Conservation (phyloP, 2,888 invertebrate genomes). For the Aporophyla nigra region DNA sequence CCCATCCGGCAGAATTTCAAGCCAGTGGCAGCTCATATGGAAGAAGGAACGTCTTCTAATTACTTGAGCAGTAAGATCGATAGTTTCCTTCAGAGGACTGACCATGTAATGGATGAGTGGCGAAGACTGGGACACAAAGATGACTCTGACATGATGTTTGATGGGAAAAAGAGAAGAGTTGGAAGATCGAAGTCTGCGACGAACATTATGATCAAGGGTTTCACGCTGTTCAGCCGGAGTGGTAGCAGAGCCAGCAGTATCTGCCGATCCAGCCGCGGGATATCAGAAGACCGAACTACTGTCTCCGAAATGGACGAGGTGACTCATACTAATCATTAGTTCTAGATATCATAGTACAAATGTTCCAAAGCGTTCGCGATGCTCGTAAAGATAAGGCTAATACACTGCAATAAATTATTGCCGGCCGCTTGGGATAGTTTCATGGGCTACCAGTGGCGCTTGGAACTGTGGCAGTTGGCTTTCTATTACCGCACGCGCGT, state of each 20-base stretch:
- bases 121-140: conserved; percentile 92
- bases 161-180: conserved; percentile 83
- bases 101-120: conserved; percentile 97
- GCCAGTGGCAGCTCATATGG: conserved; percentile 94
- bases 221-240: conserved; percentile 92
- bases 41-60: conserved; percentile 94
- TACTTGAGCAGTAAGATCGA: conserved; percentile 94
- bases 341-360: conserved; percentile 67
- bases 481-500: conserved; percentile 73
- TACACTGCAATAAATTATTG: conserved; percentile 79
- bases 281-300: conserved; percentile 92
- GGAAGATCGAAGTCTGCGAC: conserved; percentile 94
- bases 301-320: conserved; percentile 93
- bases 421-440: conserved; percentile 74
- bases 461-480: conserved; percentile 70
- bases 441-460: conserved; percentile 77
- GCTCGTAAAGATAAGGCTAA: conserved; percentile 74
- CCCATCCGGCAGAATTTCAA: conserved; percentile 93
- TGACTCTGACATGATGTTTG: conserved; percentile 84
- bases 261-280: conserved; percentile 88
- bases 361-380: conserved; percentile 70
- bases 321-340: conserved; percentile 73
- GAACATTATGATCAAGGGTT: conserved; percentile 96
- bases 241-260: conserved; percentile 91
- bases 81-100: conserved; percentile 95